Evolutionary conservation across 2,113 vertebrate species (phyloP), one percentile per base, ranked within the genome.

Genomic region (Dolichotis patagonum): DNA sequence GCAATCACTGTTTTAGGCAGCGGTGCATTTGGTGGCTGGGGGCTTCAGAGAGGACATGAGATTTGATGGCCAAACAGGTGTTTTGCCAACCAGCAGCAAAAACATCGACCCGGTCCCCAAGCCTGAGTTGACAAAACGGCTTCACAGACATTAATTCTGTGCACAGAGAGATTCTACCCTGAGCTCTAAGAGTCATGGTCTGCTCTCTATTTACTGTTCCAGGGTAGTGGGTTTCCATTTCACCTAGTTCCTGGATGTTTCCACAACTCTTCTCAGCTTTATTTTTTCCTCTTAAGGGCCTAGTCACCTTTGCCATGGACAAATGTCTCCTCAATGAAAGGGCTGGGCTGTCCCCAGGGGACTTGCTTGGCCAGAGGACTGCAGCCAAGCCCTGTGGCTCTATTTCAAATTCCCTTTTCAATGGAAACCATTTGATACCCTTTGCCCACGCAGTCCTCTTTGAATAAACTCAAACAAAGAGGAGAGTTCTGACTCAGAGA

Each of bases 361-460:
- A 60, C 26, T 88, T 46, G 6, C 43, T 86, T 78, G 83, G 49
- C 28, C 0, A 2, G 28, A 94, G 86, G 52, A 93, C 49, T 0
- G 14, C 75, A 26, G 94, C 91, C 97, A 96, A 92, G 73, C 30
- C 85, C 58, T 5, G 0, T 84, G 96, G 85, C 88, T 95, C 91
- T 16, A 41, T 63, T 83, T 97, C 96, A 91, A 87, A 56, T 52
- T 75, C 43, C 49, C 69, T 83, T 95, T 89, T 93, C 69, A 94
- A 81, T 85, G 60, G 41, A 80, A 92, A 91, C 19, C 46, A 43
- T 69, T 85, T 35, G 93, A 87, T 56, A 67, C 30, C 22, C 82
- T 84, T 71, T 19, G 83, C 71, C 82, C 41, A 5, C 8, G 22
- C 30, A 58, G 62, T 14, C 60, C 83, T 62, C 91, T 30, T 46